Base-by-base conservation (phyloP, 2,888 invertebrate species). In the Drosophila limbata region DNA sequence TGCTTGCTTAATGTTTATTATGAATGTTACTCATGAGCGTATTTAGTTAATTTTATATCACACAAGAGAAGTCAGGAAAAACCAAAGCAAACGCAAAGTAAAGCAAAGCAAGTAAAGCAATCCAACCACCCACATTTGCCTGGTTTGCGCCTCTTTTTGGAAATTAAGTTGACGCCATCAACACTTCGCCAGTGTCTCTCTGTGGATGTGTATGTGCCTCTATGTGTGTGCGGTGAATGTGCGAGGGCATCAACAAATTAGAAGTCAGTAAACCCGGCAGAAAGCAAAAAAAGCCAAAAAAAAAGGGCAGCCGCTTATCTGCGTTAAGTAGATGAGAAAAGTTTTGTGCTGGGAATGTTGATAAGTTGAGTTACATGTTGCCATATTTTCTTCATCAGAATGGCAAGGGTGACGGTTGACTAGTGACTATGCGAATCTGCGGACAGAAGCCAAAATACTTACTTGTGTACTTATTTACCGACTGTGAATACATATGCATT, bases 21-120 rank as follows among this genome's bases (percentile, higher is more conserved):
- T 90, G 90, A 87, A 87, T 87, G 86, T 88, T 89, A 83, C 86
- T 87, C 86, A 86, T 88, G 86, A 87, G 86, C 86, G 90, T 87
- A 87, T 90, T 87, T 87, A 87, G 90, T 87, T 87, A 87, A 87
- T 87, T 87, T 87, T 87, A 87, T 87, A 88, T 90, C 86, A 87
- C 90, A 87, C 86, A 83, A 87, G 86, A 90, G 86, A 75, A 88
- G 86, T 62, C 77, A 60, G 77, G 59, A 66, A 72, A 83, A 44
- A 44, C 13, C 17, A 13, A 42, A 13, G 44, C 39, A 19, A 19
- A 19, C 19, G 50, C 40, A 35, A 17, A n/a, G n/a, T n/a, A n/a
- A n/a, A n/a, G n/a, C n/a, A n/a, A n/a, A n/a, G n/a, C n/a, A n/a
- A n/a, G n/a, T n/a, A n/a, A n/a, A 21, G n/a, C 48, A 47, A 47